A percentile compares a stretch with the other conserved stretches of the same genome.
Evolutionary conservation across 2,888 invertebrate species (phyloP).

Genomic region (Tenthredo scrophulariae): DNA sequence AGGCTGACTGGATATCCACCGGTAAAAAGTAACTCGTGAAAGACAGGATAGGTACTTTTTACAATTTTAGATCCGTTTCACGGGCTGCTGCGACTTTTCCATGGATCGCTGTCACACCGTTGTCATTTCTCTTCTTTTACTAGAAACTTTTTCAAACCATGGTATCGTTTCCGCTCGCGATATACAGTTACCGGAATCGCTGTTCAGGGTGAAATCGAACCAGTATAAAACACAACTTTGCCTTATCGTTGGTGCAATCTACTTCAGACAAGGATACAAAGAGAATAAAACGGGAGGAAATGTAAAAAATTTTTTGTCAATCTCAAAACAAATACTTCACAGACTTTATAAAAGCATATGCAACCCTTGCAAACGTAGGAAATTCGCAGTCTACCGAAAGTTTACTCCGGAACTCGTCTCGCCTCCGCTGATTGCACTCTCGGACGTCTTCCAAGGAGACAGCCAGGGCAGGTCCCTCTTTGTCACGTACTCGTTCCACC

Average conservation of each 20-base stretch:
- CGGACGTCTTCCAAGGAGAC: constrained; percentile 44
- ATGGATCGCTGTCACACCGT: constrained; percentile 15
- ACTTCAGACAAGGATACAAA: not conserved
- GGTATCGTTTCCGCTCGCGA: not conserved
- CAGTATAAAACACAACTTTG: not conserved
- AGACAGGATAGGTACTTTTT: constrained; percentile 31
- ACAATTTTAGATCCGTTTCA: constrained; percentile 30
- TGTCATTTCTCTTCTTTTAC: constrained; percentile 24
- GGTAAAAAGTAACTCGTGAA: constrained; percentile 23
- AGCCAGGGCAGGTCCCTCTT: constrained; percentile 18
- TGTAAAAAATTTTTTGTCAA: not conserved
- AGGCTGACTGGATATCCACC: not conserved
- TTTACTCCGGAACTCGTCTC: constrained; percentile 31
- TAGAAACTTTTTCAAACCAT: constrained; percentile 3
- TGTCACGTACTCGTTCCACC: constrained; percentile 39
- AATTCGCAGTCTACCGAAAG: constrained; percentile 17
- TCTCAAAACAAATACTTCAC: not conserved
- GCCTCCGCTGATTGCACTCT: constrained; percentile 45
- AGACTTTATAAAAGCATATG: not conserved
- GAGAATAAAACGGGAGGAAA: not conserved
- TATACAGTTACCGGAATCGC: not conserved
- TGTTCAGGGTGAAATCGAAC: not conserved
- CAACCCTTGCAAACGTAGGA: not conserved
- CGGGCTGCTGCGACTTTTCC: constrained; percentile 23
- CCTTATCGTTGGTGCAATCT: not conserved